These are phyloP conservation scores for Phacellophora camtschatica DNA, from an alignment of 30 jellyfish, hydroid and myxozoan genomes.

Conservation along the genomic window DNA sequence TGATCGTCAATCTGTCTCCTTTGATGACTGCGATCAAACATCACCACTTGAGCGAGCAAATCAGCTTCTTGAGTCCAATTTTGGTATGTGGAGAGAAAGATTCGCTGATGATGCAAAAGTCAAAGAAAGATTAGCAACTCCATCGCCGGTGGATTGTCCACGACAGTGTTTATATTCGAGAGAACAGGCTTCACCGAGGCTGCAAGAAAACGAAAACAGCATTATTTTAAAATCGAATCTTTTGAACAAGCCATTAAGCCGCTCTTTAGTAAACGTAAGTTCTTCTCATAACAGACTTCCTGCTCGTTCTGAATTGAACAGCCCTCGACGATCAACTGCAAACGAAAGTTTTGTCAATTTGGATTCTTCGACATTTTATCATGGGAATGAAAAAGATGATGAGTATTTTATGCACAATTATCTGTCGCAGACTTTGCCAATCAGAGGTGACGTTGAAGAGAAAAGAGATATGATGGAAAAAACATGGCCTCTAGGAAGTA, in stretches of 20 bases:
- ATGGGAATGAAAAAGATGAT: neutral
- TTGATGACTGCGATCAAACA: neutral
- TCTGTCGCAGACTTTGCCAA: conserved; percentile 18
- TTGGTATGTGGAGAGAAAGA: conserved; percentile 12
- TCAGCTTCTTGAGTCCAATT: conserved; percentile 6
- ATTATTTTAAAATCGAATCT: too few species aligned
- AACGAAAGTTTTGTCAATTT: neutral
- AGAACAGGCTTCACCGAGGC: too few species aligned
- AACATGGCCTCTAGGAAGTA: conserved; percentile 52
- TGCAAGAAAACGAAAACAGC: too few species aligned
- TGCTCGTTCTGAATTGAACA: neutral
- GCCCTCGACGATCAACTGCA: neutral
- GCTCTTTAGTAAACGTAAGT: neutral
- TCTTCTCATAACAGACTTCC: neutral
- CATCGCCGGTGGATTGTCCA: neutral
- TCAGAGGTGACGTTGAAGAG: neutral
- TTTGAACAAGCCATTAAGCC: neutral
- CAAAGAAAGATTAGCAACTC: neutral
- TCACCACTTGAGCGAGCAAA: conserved; percentile 14
- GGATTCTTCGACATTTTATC: neutral
- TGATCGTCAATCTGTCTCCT: neutral
- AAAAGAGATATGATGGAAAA: conserved; percentile 23
- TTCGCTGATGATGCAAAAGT: neutral
- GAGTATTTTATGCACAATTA: conserved; percentile 5
- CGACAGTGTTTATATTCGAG: too few species aligned